These are phyloP conservation scores for Scleropages formosus DNA, from an alignment of 2,797 vertebrate species.

Conservation along the genomic window DNA sequence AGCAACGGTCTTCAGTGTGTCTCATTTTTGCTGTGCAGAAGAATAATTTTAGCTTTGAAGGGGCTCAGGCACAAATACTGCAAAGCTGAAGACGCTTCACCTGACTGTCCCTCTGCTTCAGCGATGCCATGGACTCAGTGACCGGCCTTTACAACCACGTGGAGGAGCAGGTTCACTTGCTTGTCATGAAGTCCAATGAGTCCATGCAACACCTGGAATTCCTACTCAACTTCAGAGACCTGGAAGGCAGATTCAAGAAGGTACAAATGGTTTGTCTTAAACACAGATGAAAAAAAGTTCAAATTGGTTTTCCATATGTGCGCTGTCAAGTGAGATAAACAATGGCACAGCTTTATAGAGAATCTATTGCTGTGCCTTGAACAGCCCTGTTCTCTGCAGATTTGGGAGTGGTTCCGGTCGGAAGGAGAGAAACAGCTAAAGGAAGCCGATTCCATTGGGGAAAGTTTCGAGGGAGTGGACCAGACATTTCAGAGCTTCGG, in stretches of 20 bases:
- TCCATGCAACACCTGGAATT: conserved; percentile 79
- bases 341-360: background rate
- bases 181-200: conserved; percentile 87
- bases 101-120: conserved; percentile 42
- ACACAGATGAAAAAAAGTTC: background rate
- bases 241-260: conserved; percentile 70
- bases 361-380: background rate
- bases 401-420: conserved; percentile 75
- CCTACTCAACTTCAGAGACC: conserved; percentile 68
- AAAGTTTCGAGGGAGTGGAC: conserved; percentile 57
- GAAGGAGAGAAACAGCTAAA: conserved; percentile 69
- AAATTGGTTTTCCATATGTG: background rate
- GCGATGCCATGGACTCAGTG: conserved; percentile 73
- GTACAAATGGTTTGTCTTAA: conserved; percentile 57
- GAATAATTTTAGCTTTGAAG: background rate
- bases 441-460: conserved; percentile 56
- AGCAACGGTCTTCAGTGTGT: no score
- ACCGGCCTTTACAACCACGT: conserved; percentile 79
- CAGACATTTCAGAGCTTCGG: conserved; percentile 56
- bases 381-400: conserved; percentile 57
- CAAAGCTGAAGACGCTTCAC: background rate
- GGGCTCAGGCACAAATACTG: background rate
- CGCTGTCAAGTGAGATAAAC: background rate
- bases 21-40: background rate
- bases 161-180: conserved; percentile 84